Base-by-base conservation (phyloP, 2,888 invertebrate genomes). In the Caenorhabditis uteleia region DNA sequence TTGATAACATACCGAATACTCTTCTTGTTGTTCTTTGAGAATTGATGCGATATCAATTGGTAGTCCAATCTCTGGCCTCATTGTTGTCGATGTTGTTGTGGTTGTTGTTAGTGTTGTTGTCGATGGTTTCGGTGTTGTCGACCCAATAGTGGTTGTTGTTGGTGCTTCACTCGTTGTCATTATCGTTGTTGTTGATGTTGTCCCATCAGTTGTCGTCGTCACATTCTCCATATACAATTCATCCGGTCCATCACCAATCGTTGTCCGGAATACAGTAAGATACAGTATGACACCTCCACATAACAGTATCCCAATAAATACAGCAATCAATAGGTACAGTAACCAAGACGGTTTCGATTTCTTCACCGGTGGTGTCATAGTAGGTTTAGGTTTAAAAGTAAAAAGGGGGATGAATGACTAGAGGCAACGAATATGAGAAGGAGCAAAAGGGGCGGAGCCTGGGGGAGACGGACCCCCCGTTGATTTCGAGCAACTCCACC, bases 1-100 rank as follows among this genome's bases (percentile, higher is more conserved):
- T 34, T 16, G 7, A 4, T 34, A 34, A 12, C 58, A 42, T 14
- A 61, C 61, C 61, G 49, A 45, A 14, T 50, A 55, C 7, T 61
- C 50, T 25, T 46, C 50, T 7, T 33, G 42, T 36, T 61, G 47
- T n/a, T 62, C 62, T 27, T 57, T 47, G 27, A 56, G 25, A 56
- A 62, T 56, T 18, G 62, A 62, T 31, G 50, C 51, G 6, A 62
- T 48, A 39, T 62, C 56, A 4, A 62, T 46, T n/a, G 62, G 62
- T 40, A 62, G 34, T 12, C 36, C 56, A 23, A 62, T 56, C 31
- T 62, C 62, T 1, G 49, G 43, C 14, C 31, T 12, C 39, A 10
- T 7, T n/a, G 38, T 7, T 38, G 45, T 36, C 2, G 40, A 38
- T 14, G 42, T 36, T 14, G 46, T 31, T 12, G 31, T 29, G 4